These are phyloP conservation scores for Nothocercus julius DNA, from an alignment of 2,113 vertebrate species.

Conservation along the genomic window DNA sequence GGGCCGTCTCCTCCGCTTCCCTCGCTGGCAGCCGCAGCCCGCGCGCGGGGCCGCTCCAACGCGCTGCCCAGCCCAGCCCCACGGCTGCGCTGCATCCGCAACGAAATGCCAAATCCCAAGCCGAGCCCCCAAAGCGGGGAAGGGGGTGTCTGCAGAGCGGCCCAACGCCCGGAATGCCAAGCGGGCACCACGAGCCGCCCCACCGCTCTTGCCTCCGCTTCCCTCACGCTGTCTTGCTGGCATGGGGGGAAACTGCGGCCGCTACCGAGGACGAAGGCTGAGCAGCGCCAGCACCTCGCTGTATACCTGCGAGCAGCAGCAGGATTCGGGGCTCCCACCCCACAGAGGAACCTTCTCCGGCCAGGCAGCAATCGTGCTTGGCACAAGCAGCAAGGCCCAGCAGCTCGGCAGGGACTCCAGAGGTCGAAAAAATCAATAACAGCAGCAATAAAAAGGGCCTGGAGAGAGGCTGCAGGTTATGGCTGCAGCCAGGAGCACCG, in stretches of 20 bases:
- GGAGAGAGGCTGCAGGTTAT: not conserved
- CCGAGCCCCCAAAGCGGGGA: not conserved
- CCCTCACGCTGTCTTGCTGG: not conserved
- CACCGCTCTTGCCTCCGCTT: not conserved
- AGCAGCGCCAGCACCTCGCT: not conserved
- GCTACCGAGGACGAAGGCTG: not conserved
- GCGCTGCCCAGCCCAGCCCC: accelerated
- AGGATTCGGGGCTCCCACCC: accelerated
- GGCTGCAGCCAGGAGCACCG: not conserved
- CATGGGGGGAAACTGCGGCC: not conserved
- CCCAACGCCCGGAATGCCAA: no score
- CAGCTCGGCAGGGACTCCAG: not conserved
- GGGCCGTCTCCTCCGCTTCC: not conserved
- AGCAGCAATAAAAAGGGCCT: not conserved
- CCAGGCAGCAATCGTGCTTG: accelerated
- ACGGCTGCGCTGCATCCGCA: not conserved
- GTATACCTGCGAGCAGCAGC: accelerated
- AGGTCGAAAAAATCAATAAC: not conserved
- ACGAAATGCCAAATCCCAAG: not conserved
- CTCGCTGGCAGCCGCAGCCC: not conserved
- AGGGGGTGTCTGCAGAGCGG: not conserved
- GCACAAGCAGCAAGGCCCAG: not conserved
- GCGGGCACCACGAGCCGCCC: accelerated
- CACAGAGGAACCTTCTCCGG: not conserved
- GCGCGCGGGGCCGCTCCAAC: not conserved